A percentile compares a stretch with the other conserved stretches of the same genome.
These are phyloP conservation scores for Verasper variegatus DNA, from an alignment of 2,113 vertebrate genomes.

Conservation along the genomic window DNA sequence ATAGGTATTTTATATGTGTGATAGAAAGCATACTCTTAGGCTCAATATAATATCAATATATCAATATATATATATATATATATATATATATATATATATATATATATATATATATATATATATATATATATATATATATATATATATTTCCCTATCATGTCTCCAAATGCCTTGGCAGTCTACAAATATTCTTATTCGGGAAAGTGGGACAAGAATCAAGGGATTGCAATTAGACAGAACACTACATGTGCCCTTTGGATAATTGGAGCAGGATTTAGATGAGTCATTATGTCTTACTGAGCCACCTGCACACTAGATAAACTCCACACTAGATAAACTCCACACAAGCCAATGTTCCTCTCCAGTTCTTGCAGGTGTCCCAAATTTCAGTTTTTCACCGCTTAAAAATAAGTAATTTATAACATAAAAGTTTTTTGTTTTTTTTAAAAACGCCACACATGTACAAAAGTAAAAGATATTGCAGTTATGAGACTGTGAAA, in stretches of 20 bases:
- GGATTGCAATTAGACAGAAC: slow-evolving; percentile 51
- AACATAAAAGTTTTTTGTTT: no score
- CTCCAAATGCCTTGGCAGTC: slow-evolving; percentile 32
- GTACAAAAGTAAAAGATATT: neutral
- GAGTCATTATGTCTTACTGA: slow-evolving; percentile 51
- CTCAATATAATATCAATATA: no score
- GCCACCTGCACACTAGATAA: slow-evolving; percentile 43
- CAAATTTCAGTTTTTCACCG: neutral
- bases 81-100: no score
- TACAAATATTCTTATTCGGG: slow-evolving; percentile 36
- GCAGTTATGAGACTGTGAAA: neutral
- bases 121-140: no score
- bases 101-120: no score
- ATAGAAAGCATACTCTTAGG: neutral
- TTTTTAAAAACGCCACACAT: no score
- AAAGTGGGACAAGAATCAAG: slow-evolving; percentile 50
- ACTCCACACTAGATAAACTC: slow-evolving; percentile 11
- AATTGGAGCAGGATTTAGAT: slow-evolving; percentile 61
- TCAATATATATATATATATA: no score
- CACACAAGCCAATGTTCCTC: neutral
- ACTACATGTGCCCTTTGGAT: slow-evolving; percentile 58
- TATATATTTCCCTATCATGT: slow-evolving; percentile 33
- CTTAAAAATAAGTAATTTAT: neutral
- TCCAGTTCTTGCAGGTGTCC: neutral
- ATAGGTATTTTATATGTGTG: slow-evolving; percentile 9